Conservation (phyloP, 2,797 vertebrate species). For the Diplodus puntazzo region DNA sequence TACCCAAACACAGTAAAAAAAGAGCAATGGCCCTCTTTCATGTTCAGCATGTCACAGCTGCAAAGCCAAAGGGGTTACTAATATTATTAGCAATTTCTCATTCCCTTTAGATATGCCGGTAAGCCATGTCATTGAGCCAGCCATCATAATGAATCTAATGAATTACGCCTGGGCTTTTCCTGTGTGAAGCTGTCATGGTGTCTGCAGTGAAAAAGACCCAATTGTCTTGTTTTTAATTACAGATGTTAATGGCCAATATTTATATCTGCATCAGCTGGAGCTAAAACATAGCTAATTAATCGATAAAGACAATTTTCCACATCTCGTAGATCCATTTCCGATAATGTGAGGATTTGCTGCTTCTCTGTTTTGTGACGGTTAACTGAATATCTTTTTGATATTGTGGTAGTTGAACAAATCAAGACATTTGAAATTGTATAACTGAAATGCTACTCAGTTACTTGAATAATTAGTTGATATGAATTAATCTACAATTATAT, state of each 20-base stretch:
- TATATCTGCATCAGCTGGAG: not conserved
- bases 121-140: constrained; percentile 10
- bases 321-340: no score
- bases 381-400: not conserved
- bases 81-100: not conserved
- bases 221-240: not conserved
- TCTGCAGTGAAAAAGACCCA: not conserved
- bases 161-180: constrained; percentile 10
- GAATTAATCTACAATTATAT: not conserved
- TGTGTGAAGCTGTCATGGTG: not conserved
- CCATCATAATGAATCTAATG: constrained; percentile 8
- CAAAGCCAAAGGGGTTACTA: not conserved
- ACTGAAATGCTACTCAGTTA: no score
- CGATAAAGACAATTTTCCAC: not conserved
- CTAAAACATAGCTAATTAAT: not conserved
- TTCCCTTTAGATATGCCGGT: not conserved
- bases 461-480: not conserved
- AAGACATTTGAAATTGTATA: no score
- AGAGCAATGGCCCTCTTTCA: not conserved
- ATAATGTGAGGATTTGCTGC: not conserved
- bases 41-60: not conserved
- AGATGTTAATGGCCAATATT: not conserved
- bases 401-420: not conserved
- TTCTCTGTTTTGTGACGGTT: not conserved
- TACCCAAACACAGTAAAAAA: not conserved